Percentiles rank a stretch among this genome's conserved stretches.
Evolutionary conservation across 37 sponge, comb jelly and placozoan genomes (phyloP).

Genomic region (Ianthella basta): DNA sequence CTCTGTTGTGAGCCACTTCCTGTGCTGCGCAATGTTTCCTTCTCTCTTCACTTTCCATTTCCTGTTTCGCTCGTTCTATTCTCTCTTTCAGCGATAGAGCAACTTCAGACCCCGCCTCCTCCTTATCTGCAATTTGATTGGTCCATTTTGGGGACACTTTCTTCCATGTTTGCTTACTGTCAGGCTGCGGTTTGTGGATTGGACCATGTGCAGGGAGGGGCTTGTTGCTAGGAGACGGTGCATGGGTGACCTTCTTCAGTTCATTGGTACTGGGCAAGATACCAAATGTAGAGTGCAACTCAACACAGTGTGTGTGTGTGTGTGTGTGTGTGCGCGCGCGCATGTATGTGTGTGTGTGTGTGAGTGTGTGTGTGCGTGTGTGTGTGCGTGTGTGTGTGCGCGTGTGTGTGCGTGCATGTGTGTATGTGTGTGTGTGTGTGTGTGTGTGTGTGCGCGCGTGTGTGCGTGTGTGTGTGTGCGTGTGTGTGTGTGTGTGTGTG

Average conservation of each 20-base stretch:
- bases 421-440: too few species aligned
- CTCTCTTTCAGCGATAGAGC: not conserved
- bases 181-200: not conserved
- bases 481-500: too few species aligned
- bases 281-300: too few species aligned
- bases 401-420: too few species aligned
- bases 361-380: too few species aligned
- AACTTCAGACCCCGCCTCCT: not conserved
- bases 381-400: too few species aligned
- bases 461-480: too few species aligned
- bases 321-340: too few species aligned
- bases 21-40: not conserved
- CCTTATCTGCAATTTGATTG: not conserved
- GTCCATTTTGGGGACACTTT: not conserved
- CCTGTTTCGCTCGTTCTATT: not conserved
- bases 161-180: not conserved
- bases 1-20: not conserved
- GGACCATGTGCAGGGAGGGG: constrained; percentile 2
- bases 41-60: not conserved
- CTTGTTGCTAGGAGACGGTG: not conserved
- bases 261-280: not conserved
- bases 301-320: too few species aligned
- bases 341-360: too few species aligned
- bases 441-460: too few species aligned
- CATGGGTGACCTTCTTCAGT: not conserved